These are phyloP conservation scores for Callorhinus ursinus DNA, from an alignment of 2,113 vertebrate genomes.

Conservation along the genomic window DNA sequence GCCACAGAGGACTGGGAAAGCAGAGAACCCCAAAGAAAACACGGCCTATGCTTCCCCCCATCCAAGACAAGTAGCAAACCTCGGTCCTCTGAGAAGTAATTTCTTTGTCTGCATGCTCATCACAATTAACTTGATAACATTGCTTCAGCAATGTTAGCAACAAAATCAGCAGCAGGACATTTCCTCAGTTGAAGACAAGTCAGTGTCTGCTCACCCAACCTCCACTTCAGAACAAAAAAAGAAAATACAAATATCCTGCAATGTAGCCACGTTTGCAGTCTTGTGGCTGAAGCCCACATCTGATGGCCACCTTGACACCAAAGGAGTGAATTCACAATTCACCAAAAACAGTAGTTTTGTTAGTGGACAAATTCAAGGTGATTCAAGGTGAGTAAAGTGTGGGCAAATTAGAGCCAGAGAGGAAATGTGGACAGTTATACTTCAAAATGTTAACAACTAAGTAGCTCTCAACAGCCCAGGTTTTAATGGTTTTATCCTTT, in stretches of 20 bases:
- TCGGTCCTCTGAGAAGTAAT: background rate
- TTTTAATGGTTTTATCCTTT: background rate
- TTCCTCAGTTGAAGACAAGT: background rate
- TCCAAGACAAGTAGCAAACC: no score
- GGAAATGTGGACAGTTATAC: no score
- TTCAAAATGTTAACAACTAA: background rate
- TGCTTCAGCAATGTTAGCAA: background rate
- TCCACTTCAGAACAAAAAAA: background rate
- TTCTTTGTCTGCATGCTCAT: background rate
- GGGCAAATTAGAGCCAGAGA: background rate
- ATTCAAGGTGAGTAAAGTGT: background rate
- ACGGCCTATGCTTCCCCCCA: background rate
- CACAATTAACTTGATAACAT: no score
- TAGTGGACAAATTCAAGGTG: background rate
- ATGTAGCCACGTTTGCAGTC: background rate
- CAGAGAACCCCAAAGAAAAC: background rate
- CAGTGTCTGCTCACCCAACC: background rate
- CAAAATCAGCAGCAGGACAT: background rate
- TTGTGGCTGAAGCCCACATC: background rate
- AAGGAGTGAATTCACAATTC: background rate
- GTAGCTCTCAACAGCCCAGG: background rate
- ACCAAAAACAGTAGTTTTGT: background rate
- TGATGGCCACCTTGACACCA: background rate
- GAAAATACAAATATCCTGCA: background rate
- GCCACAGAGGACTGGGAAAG: background rate